Base-by-base conservation (phyloP, 2,113 vertebrate genomes). In the Hippocampus barbouri region DNA sequence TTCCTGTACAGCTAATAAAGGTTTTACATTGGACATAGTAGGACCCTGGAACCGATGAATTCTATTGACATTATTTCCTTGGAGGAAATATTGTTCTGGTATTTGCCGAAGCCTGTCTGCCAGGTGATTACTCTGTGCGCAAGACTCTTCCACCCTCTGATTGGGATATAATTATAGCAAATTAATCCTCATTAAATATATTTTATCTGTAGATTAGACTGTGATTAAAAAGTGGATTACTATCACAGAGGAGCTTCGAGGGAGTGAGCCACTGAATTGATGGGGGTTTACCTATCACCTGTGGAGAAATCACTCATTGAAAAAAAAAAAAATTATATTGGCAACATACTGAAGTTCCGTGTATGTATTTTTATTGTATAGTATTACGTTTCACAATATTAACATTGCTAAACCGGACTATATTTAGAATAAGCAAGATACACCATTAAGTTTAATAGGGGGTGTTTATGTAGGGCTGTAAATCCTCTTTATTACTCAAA, bases 221-320 rank as follows among this genome's bases (percentile, higher is more conserved):
- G 72, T 75, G 71, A 84, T 87, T 85, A 87, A 81, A 79, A 43
- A 73, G 57, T 76, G 68, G 83, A 81, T 83, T 83, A 85, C 81
- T 80, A 78, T 86, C 72, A 80, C 75, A 66, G 62, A 12, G 23
- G 77, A 71, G 74, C 73, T 27, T 72, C 78, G 79, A 79, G 34
- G 34, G 85, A 81, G 90, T 56, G 64, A 85, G 76, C 77, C 70
- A 64, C 76, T 90, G 84, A 90, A 90, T 89, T 87, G 76, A 91
- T 85, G 73, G 74, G 73, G 87, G 77, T 89, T 84, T 85, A 71
- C 78, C 88, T 82, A 86, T 86, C 77, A 90, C 89, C 89, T 92
- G 87, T 89, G 81, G 81, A 83, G 84, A 76, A 69, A 76, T 82
- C 72, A 54, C 16, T 51, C 49, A 51, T 51, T 51, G 2, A 8